Evolutionary conservation across 53 echinoderm and acorn worm genomes (phyloP), one percentile per base, ranked within the genome.

Genomic region (Stichopus horrens): DNA sequence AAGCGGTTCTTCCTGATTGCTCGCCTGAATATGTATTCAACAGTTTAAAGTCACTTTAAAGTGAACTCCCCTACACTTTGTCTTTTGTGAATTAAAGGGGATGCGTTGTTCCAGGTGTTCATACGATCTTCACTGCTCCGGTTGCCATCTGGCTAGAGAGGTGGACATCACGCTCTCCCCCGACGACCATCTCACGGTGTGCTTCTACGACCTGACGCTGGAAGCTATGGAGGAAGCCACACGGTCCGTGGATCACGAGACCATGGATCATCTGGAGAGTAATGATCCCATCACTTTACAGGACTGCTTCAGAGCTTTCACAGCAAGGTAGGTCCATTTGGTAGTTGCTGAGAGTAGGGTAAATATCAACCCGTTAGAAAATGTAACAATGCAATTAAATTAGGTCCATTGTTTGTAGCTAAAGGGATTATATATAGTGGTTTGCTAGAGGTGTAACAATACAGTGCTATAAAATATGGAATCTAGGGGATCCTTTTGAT

Each of bases 291-390:
- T 99, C 75, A 96, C 96, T 11, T 87, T 99, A 52, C 91, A 93
- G 85, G 94, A 99, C 60, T 99, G 99, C 83, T 99, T 99, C 86
- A 90, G 93, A 73, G 99, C 99, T 65, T 99, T 99, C 83, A 93
- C 99, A 60, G 94, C 96, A 81, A 99, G 99, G 99, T 99, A 51
- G 63, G 87, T 87, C 37, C 37, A 37, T 37, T 37, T 37, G 37
- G 37, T 37, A 37, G 37, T 37, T 2, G 0, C 37, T 37, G 37
- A 2, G 37, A 37, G 37, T 0, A 37, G 37, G 37, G 37, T 37
- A 37, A 37, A 37, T 37, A 37, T 37, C 2, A 2, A 37, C 37
- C 2, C 2, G 37, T 37, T 37, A 37, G 37, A 37, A 37, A 37
- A 37, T 37, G 37, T 37, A 37, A 37, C 37, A 37, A 37, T 37